phyloP scores from a whole-genome alignment of 2,113 vertebrate species.

The Gasterosteus nipponicus region DNA sequence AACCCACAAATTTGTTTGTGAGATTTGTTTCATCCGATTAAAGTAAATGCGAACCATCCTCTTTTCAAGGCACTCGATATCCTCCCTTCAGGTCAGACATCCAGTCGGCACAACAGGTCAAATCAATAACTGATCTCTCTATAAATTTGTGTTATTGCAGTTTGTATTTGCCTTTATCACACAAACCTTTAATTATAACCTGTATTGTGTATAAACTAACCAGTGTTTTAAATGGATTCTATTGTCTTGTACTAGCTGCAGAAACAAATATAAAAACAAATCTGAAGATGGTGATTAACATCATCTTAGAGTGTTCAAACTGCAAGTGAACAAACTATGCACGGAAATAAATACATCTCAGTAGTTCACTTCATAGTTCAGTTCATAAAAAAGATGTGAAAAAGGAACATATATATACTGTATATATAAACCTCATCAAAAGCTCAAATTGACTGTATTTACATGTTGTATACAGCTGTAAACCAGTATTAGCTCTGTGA shows the following conservation, averaged over 20 bases:
- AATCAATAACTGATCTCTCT: neutral
- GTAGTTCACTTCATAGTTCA: constrained; percentile 2
- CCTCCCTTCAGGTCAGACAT: neutral
- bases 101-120: no score
- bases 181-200: neutral
- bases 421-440: neutral
- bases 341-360: neutral
- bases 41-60: neutral
- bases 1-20: neutral
- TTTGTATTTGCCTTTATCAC: neutral
- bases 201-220: neutral
- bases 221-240: neutral
- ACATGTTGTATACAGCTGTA: neutral
- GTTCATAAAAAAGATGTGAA: neutral
- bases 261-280: neutral
- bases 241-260: neutral
- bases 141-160: neutral
- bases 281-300: neutral
- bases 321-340: neutral
- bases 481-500: neutral
- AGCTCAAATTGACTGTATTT: constrained; percentile 5
- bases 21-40: neutral
- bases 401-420: no score
- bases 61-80: neutral
- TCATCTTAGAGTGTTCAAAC: neutral